phyloP scores from a whole-genome alignment of 2,113 vertebrate genomes.

The Mastomys coucha region DNA sequence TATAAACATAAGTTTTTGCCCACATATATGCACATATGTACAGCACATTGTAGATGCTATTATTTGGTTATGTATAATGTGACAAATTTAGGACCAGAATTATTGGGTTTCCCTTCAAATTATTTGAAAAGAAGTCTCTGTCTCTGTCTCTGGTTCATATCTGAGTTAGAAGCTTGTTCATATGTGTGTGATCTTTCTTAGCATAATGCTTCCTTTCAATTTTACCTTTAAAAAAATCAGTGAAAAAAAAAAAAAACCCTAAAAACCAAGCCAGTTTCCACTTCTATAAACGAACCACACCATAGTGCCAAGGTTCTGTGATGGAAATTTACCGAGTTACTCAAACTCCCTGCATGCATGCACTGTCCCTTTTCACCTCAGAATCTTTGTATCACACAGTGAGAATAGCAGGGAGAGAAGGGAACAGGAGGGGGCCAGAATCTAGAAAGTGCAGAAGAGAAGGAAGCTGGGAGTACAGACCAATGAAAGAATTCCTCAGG shows the following conservation, averaged over 20 bases:
- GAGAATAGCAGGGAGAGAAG: not conserved
- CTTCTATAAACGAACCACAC: conserved; percentile 35
- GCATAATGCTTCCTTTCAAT: conserved; percentile 10
- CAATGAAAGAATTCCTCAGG: not conserved
- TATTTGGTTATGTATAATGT: not conserved
- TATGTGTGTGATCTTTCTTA: not conserved
- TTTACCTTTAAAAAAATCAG: conserved; percentile 14
- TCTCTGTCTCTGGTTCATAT: not conserved
- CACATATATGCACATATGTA: too few relatives aligned
- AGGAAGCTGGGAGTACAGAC: not conserved
- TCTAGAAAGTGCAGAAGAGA: not conserved
- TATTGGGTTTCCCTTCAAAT: not conserved
- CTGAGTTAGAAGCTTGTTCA: conserved; percentile 51
- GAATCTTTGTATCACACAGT: not conserved
- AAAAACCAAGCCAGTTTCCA: conserved; percentile 37
- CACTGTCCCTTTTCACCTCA: not conserved
- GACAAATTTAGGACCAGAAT: not conserved
- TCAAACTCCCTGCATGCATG: not conserved
- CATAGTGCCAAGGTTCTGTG: not conserved
- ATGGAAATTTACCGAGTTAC: not conserved
- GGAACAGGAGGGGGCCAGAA: not conserved
- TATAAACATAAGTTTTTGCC: not conserved
- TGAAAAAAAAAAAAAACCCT: conserved; percentile 60
- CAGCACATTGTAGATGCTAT: not conserved
- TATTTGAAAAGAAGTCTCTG: conserved; percentile 16